Evolutionary conservation across 2,797 vertebrate genomes (phyloP).

Genomic region (Poecilia gillii): DNA sequence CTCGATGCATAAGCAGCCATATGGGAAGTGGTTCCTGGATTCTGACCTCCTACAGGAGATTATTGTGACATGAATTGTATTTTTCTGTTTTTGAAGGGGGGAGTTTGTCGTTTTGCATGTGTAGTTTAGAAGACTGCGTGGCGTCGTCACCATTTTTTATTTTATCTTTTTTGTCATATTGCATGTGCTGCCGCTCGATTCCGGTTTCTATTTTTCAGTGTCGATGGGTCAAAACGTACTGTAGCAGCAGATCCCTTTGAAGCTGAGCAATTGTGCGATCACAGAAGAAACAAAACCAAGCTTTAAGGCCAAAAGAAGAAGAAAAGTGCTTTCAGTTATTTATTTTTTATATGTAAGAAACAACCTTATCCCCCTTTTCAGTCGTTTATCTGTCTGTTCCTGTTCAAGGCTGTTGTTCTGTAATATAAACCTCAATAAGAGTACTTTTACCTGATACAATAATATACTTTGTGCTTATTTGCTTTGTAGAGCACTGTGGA

Average conservation of each 20-base stretch:
- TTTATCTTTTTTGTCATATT: constrained; percentile 11
- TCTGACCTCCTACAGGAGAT: not conserved
- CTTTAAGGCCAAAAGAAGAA: constrained; percentile 61
- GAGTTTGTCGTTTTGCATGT: constrained; percentile 5
- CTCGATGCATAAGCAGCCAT: not conserved
- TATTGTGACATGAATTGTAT: not conserved
- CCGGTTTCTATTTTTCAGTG: constrained; percentile 8
- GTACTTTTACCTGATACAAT: constrained; percentile 41
- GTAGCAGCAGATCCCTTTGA: constrained; percentile 76
- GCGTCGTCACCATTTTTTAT: not conserved
- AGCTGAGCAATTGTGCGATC: constrained; percentile 47
- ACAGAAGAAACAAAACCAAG: constrained; percentile 63
- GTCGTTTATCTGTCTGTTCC: constrained; percentile 24
- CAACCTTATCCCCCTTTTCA: constrained; percentile 16
- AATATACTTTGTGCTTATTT: constrained; percentile 51
- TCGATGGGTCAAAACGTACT: constrained; percentile 60
- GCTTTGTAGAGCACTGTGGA: constrained; percentile 72
- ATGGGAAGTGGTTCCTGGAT: not conserved
- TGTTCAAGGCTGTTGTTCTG: constrained; percentile 21
- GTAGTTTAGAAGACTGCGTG: not conserved
- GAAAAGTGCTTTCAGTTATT: constrained; percentile 58
- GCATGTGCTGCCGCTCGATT: constrained; percentile 40
- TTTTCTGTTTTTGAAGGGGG: not conserved
- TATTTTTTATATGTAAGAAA: constrained; percentile 31
- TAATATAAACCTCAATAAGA: constrained; percentile 53